A percentile compares a stretch with the other conserved stretches of the same genome.
Evolutionary conservation across 2,888 invertebrate species (phyloP).

Genomic region (Troides helena): DNA sequence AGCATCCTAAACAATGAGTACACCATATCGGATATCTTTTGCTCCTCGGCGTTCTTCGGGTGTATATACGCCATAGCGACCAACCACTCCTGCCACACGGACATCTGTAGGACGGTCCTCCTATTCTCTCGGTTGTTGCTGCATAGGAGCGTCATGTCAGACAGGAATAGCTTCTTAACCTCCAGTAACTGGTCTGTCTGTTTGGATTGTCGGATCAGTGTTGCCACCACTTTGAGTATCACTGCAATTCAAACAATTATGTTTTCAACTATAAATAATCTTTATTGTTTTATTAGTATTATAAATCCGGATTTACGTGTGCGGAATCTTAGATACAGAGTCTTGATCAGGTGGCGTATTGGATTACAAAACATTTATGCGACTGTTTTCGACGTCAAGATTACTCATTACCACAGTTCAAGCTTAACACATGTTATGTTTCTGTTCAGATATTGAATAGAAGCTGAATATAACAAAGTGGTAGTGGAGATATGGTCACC

Average conservation of each 20-base stretch:
- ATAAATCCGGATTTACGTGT: neutral
- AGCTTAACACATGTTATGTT: too few species aligned
- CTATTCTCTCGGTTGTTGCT: constrained; percentile 98
- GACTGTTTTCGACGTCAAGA: too few species aligned
- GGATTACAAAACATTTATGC: too few species aligned
- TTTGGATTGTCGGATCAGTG: constrained; percentile 97
- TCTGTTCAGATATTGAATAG: too few species aligned
- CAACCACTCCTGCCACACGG: constrained; percentile 99
- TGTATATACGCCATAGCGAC: constrained; percentile 99
- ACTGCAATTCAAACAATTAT: constrained; percentile 76
- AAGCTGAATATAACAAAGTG: too few species aligned
- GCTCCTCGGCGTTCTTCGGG: constrained; percentile 96
- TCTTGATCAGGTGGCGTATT: too few species aligned
- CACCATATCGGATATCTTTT: constrained; percentile 98
- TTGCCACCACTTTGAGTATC: constrained; percentile 99
- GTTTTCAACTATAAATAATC: too few species aligned
- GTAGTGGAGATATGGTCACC: too few species aligned
- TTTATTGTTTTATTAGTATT: neutral
- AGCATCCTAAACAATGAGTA: constrained; percentile 98
- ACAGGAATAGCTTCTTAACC: constrained; percentile 97
- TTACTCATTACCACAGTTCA: too few species aligned
- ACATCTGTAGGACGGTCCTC: constrained; percentile 99
- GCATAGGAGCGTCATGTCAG: constrained; percentile 98
- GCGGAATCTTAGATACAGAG: too few species aligned
- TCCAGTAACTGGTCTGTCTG: constrained; percentile 94